Evolutionary conservation across 2,113 vertebrate genomes (phyloP), one percentile per base, ranked within the genome.

Genomic region (Xenus cinereus): DNA sequence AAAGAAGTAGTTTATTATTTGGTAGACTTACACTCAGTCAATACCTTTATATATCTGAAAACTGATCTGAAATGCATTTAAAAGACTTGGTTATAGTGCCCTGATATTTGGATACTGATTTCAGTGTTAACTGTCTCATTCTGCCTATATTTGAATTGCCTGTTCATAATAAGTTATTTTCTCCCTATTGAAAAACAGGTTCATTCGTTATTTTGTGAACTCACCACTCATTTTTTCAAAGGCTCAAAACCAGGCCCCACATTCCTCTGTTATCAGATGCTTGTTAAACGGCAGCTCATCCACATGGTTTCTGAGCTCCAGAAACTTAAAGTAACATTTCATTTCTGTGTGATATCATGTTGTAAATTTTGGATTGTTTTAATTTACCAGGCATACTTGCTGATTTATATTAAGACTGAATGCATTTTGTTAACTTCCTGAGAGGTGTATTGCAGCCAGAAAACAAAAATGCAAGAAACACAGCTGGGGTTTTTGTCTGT

Each of bases 221-320:
- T 68, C 20, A 41, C 43, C 35, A 6, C 24, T 62, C 9, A 30
- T 14, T 69, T 71, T 71, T 68, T 43, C 43, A 54, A 85, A 74
- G 59, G 32, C 24, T 53, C 46, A 71, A 80, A 96, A 85, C 9
- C 72, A 96, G 66, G 63, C 46, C 32, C 30, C 56, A 45, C 82
- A 92, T 96, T 98, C 92, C 28, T 96, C 66, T 80, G 62, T 90
- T 97, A 95, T 94, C 88, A 94, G 79, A 41, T 14, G 13, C 41
- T 89, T 82, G 45, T 92, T 93, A 93, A 95, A 91, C 73, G 87
- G 82, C 68, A 94, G 57, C 21, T 95, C 84, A 82, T n/a, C 22
- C 33, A 37, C n/a, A 37, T 0, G 2, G 9, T 35, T 82, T 77
- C 59, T 74, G 57, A 79, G 27, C 28, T 86, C 45, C 22, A 46